Evolutionary conservation across 2,797 vertebrate species (phyloP).

Genomic region (Pseudomugil gertrudae): DNA sequence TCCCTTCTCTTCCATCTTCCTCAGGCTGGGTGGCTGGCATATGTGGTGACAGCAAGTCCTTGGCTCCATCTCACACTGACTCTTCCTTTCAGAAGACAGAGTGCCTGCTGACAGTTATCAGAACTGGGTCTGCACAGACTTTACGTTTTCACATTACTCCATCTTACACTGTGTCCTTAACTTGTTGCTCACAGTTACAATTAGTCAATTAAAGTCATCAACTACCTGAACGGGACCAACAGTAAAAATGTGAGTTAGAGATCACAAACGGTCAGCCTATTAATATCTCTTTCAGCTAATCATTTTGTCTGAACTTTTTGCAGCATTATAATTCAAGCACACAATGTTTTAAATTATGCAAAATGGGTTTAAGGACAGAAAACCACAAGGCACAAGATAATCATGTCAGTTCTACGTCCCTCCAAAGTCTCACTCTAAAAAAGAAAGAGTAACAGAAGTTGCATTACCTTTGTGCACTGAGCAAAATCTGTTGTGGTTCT

Average conservation of each 20-base stretch:
- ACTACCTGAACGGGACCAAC: slow-evolving; percentile 35
- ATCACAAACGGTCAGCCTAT: slow-evolving; percentile 53
- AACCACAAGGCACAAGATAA: slow-evolving; percentile 4
- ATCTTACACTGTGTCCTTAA: slow-evolving; percentile 31
- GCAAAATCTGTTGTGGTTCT: slow-evolving; percentile 31
- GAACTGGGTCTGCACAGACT: slow-evolving; percentile 31
- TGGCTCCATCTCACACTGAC: slow-evolving; percentile 58
- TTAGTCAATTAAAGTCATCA: slow-evolving; percentile 46
- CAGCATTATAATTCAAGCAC: not conserved
- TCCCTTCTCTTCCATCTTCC: slow-evolving; percentile 78
- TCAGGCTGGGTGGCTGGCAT: slow-evolving; percentile 77
- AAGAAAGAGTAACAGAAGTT: not conserved
- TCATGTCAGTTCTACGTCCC: not conserved
- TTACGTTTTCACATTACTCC: slow-evolving; percentile 39
- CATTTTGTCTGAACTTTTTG: slow-evolving; percentile 50
- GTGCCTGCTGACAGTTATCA: slow-evolving; percentile 47
- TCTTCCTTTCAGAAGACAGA: slow-evolving; percentile 48
- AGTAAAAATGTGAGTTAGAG: slow-evolving; percentile 50
- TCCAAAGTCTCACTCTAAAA: slow-evolving; percentile 9
- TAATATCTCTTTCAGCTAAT: slow-evolving; percentile 67
- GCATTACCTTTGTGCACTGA: slow-evolving; percentile 43
- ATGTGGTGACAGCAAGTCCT: slow-evolving; percentile 73
- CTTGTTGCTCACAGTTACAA: slow-evolving; percentile 16
- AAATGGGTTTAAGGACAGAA: slow-evolving; percentile 13
- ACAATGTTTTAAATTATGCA: not conserved